Evolutionary conservation across 2,888 invertebrate species (phyloP).

Genomic region (Orchesella flavescens): DNA sequence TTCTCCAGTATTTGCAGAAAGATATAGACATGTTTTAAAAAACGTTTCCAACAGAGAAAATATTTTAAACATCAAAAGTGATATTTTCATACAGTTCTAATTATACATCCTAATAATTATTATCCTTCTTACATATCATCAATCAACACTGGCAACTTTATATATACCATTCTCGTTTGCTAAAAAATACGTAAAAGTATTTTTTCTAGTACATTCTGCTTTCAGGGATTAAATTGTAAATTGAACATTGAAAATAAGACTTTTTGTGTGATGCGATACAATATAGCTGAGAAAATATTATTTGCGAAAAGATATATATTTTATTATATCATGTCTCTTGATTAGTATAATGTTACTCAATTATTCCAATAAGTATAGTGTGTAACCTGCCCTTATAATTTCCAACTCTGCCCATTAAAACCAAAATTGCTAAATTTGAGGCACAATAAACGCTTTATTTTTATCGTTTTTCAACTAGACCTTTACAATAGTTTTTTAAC

Average conservation of each 20-base stretch:
- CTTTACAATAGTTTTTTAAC: constrained; percentile 14
- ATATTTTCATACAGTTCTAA: no score
- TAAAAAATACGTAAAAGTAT: no score
- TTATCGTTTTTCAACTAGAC: neutral
- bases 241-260: constrained; percentile 47
- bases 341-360: neutral
- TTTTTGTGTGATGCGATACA: constrained; percentile 48
- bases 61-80: no score
- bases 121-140: no score
- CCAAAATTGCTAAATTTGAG: constrained; percentile 34
- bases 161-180: no score
- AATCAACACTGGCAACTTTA: no score
- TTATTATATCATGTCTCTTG: neutral
- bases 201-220: neutral
- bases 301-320: constrained; percentile 55
- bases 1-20: neutral
- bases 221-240: neutral
- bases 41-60: no score
- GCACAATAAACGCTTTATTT: constrained; percentile 47
- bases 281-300: constrained; percentile 59
- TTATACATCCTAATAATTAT: no score
- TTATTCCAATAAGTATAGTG: no score
- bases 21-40: no score
- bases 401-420: neutral
- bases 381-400: neutral